Evolutionary conservation across 2,113 vertebrate genomes (phyloP).

Genomic region (Oncorhynchus gorbuscha): DNA sequence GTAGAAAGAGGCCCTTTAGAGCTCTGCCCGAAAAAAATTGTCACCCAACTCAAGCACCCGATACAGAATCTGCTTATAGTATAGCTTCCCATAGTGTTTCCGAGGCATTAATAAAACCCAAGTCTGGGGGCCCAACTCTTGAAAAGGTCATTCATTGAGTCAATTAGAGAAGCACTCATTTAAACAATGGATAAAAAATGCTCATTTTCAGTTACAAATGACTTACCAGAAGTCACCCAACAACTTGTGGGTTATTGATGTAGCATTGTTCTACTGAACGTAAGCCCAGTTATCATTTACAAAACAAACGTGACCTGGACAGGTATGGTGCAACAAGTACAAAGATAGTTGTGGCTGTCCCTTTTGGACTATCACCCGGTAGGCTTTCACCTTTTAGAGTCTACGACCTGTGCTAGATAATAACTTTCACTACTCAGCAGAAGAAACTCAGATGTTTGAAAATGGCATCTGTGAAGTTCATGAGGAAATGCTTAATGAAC

Average conservation of each 20-base stretch:
- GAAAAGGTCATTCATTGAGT: not conserved
- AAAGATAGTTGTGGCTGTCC: not conserved
- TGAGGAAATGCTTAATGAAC: not conserved
- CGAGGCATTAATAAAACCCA: not conserved
- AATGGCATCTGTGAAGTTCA: not conserved
- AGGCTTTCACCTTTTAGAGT: not conserved
- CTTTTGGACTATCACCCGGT: not conserved
- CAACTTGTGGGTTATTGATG: not conserved
- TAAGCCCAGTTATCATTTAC: too few species aligned
- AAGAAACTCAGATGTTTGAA: not conserved
- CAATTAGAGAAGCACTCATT: not conserved
- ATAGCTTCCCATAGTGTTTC: too few species aligned
- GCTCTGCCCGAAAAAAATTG: too few species aligned
- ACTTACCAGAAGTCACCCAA: not conserved
- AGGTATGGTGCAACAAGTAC: too few species aligned
- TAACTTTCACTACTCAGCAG: not conserved
- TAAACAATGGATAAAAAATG: not conserved
- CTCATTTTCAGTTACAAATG: not conserved
- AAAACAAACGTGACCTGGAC: too few species aligned
- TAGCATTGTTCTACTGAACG: too few species aligned
- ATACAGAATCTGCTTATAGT: too few species aligned
- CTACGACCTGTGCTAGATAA: not conserved
- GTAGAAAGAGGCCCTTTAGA: too few species aligned
- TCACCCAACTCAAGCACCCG: too few species aligned
- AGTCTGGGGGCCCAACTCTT: not conserved